A percentile compares a stretch with the other conserved stretches of the same genome.
Evolutionary conservation across 30 jellyfish, hydroid and myxozoan species (phyloP).

Genomic region (Cassiopea xamachana): DNA sequence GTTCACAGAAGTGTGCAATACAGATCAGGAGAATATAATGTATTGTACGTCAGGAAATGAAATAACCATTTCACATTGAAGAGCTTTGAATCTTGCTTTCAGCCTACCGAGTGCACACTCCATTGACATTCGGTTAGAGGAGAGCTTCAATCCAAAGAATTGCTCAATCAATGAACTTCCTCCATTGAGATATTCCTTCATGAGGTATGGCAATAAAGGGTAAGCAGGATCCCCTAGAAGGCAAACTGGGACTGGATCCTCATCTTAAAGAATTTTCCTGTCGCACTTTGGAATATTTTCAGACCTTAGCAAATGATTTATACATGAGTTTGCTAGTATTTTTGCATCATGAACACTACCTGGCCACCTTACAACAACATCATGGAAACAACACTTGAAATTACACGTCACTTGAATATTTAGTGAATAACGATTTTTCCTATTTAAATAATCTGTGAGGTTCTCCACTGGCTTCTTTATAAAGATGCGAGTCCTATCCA

Average conservation of each 20-base stretch:
- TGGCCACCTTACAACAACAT: constrained; percentile 60
- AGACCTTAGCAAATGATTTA: constrained; percentile 18
- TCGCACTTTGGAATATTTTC: constrained; percentile 51
- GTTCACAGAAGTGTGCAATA: constrained; percentile 47
- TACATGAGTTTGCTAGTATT: constrained; percentile 35
- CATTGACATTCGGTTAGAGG: constrained; percentile 69
- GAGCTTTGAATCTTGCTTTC: constrained; percentile 61
- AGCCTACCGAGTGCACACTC: constrained; percentile 75
- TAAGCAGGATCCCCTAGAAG: constrained; percentile 81
- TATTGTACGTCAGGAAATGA: background rate
- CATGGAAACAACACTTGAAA: constrained; percentile 38
- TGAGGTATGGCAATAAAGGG: constrained; percentile 73
- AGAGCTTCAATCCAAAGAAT: constrained; percentile 64
- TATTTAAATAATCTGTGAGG: constrained; percentile 37
- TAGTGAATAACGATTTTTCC: constrained; percentile 21
- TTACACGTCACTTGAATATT: constrained; percentile 55
- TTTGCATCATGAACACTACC: constrained; percentile 79
- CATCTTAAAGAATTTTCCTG: constrained; percentile 40
- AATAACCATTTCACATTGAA: constrained; percentile 52
- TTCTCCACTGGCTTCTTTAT: constrained; percentile 29
- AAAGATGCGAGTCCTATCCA: constrained; percentile 56
- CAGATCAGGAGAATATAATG: constrained; percentile 45
- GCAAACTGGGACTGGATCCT: constrained; percentile 59
- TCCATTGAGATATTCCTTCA: constrained; percentile 65
- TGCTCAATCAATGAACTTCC: constrained; percentile 53